A percentile compares a stretch with the other conserved stretches of the same genome.
Conservation (phyloP, 2,797 vertebrate species). For the Okamejei kenojei region DNA sequence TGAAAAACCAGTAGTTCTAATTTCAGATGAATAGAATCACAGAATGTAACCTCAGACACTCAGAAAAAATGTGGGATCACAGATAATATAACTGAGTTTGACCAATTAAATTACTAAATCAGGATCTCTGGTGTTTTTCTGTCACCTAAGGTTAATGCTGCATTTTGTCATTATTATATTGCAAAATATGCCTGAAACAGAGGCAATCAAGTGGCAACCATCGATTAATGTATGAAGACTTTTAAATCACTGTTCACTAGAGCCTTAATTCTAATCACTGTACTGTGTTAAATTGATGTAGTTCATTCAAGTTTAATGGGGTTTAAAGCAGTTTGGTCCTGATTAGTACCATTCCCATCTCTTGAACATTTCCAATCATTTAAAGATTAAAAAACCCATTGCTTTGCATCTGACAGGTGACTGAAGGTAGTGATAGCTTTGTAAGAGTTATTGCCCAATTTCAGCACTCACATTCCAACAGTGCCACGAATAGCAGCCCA, state of each 20-base stretch:
- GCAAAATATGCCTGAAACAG: constrained; percentile 3
- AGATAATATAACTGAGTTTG: neutral
- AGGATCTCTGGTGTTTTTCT: neutral
- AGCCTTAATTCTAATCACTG: constrained; percentile 34
- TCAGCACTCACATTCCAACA: neutral
- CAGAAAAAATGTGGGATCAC: neutral
- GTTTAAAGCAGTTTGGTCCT: constrained; percentile 13
- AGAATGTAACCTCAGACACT: neutral
- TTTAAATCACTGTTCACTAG: neutral
- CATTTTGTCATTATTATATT: constrained; percentile 5
- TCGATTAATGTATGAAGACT: constrained; percentile 18
- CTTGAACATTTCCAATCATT: constrained; percentile 21
- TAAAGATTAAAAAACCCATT: neutral
- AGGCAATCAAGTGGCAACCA: constrained; percentile 4
- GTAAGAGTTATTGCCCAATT: neutral
- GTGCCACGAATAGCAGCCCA: too few relatives aligned
- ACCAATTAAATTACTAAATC: constrained; percentile 3
- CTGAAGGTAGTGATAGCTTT: neutral
- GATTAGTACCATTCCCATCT: neutral
- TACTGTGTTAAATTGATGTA: constrained; percentile 25
- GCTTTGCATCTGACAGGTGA: neutral
- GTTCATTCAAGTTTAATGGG: constrained; percentile 14
- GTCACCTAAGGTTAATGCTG: neutral
- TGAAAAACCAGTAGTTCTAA: neutral
- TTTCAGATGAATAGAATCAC: constrained; percentile 16